Percentiles rank a stretch among this genome's conserved stretches.
Conservation (phyloP, 1,140 invertebrate genomes). For the Procambarus clarkii region DNA sequence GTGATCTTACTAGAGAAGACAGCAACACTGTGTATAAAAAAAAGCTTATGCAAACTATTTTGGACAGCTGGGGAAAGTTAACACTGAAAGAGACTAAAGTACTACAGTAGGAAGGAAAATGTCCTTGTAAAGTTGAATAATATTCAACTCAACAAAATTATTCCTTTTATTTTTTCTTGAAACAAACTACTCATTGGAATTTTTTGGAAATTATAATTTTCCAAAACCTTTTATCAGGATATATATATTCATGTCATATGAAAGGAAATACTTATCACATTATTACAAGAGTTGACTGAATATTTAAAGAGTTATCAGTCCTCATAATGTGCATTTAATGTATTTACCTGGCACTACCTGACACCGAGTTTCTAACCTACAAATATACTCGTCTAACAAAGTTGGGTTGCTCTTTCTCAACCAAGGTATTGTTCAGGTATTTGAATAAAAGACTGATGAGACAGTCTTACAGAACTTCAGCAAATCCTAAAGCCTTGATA, state of each 20-base stretch:
- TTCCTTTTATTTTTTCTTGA: conserved; percentile 4
- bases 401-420: background rate
- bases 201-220: background rate
- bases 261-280: conserved; percentile 25
- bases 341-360: conserved; percentile 31
- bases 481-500: background rate
- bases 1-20: conserved; percentile 2
- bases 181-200: conserved; percentile 28
- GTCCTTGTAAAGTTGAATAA: conserved; percentile 35
- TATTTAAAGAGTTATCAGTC: background rate
- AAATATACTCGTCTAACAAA: background rate
- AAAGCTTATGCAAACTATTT: background rate
- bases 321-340: background rate
- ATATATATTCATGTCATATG: background rate
- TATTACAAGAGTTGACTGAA: background rate
- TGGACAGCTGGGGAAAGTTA: conserved; percentile 14
- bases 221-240: background rate
- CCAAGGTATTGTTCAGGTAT: background rate
- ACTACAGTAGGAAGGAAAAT: conserved; percentile 4
- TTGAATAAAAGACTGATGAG: background rate
- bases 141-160: conserved; percentile 9
- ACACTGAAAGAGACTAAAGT: conserved; percentile 28
- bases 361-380: conserved; percentile 40
- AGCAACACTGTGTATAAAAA: conserved; percentile 8
- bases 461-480: background rate